These are phyloP conservation scores for Pelagia noctiluca DNA, from an alignment of 30 jellyfish, hydroid and myxozoan genomes.

Conservation along the genomic window DNA sequence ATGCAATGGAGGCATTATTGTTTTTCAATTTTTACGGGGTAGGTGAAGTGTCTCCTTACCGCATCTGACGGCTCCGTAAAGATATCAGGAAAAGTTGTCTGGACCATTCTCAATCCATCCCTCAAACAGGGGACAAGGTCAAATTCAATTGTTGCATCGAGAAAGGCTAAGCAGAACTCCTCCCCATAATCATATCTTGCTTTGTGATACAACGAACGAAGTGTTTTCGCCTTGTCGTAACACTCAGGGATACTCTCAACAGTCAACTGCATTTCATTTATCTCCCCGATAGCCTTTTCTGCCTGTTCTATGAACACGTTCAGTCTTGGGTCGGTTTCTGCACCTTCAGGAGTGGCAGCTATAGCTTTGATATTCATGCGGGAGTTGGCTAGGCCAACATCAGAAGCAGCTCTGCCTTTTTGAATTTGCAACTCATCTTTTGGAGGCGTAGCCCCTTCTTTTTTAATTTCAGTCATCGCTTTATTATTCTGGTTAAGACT, in stretches of 20 bases:
- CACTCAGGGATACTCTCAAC: slow-evolving; percentile 41
- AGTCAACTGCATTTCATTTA: slow-evolving; percentile 44
- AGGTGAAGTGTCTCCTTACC: too few relatives aligned
- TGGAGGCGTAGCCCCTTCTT: too few relatives aligned
- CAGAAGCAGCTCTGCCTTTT: too few relatives aligned
- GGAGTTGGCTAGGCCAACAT: not conserved
- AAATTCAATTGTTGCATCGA: slow-evolving; percentile 9
- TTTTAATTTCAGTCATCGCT: too few relatives aligned
- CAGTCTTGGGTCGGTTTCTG: slow-evolving; percentile 17
- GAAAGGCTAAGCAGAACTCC: slow-evolving; percentile 23
- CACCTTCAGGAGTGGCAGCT: not conserved
- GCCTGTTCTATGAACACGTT: slow-evolving; percentile 28
- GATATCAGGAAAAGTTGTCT: slow-evolving; percentile 39
- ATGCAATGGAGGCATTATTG: too few relatives aligned
- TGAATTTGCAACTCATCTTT: too few relatives aligned
- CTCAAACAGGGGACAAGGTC: slow-evolving; percentile 43
- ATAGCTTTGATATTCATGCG: not conserved
- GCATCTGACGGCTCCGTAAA: slow-evolving; percentile 30
- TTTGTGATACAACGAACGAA: slow-evolving; percentile 47
- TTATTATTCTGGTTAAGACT: too few relatives aligned
- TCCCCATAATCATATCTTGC: slow-evolving; percentile 50
- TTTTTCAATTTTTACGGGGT: too few relatives aligned
- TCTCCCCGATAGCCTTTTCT: slow-evolving; percentile 6
- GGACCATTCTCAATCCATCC: slow-evolving; percentile 42
- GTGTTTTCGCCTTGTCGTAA: slow-evolving; percentile 20